These are phyloP conservation scores for Herpetotheres cachinnans DNA, from an alignment of 2,113 vertebrate species.

Conservation along the genomic window DNA sequence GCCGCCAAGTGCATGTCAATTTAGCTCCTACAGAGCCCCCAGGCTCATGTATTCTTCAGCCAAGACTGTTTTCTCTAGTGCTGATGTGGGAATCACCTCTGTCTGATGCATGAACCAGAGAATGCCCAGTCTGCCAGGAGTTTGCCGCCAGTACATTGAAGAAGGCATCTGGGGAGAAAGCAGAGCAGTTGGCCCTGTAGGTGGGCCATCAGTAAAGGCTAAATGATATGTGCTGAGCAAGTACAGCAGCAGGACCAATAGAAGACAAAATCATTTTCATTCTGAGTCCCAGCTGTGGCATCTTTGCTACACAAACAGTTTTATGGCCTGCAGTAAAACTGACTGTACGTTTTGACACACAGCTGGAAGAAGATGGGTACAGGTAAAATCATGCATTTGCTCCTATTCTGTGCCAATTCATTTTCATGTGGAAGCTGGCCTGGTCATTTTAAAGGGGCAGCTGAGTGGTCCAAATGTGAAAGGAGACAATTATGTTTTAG, in stretches of 20 bases:
- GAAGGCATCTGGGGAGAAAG: neutral
- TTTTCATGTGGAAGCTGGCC: neutral
- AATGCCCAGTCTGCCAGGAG: rapidly evolving
- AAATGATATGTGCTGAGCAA: neutral
- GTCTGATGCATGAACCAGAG: neutral
- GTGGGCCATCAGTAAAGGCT: neutral
- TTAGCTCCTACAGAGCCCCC: neutral
- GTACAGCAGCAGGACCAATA: neutral
- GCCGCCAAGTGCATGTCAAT: neutral
- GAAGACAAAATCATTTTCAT: neutral
- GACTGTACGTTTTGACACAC: neutral
- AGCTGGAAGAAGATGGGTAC: neutral
- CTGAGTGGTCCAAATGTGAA: neutral
- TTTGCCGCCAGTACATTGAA: neutral
- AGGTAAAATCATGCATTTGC: neutral
- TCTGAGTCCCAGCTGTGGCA: neutral
- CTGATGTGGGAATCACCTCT: neutral
- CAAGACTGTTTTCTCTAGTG: neutral
- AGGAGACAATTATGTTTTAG: neutral
- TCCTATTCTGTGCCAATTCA: neutral
- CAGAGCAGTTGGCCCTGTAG: neutral
- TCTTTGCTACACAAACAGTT: neutral
- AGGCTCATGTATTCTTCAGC: neutral
- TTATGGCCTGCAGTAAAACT: neutral
- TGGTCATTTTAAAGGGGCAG: neutral